Percentiles rank a stretch among this genome's conserved stretches.
phyloP scores from a whole-genome alignment of 2,888 invertebrate genomes.

The Mycalesis mineus region DNA sequence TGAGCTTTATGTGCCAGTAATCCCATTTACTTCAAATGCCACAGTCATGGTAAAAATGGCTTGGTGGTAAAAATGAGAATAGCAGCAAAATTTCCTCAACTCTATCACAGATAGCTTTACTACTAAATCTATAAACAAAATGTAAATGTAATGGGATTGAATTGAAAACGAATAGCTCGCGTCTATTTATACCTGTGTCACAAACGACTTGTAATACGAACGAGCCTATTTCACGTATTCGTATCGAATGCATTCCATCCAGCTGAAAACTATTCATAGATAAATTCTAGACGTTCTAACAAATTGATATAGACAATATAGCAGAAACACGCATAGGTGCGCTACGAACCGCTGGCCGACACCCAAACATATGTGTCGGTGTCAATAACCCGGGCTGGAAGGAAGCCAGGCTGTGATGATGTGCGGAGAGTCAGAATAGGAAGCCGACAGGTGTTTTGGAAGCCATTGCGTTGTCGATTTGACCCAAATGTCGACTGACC shows the following conservation, averaged over 20 bases:
- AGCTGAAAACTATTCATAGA: conserved; percentile 24
- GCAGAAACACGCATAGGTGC: conserved; percentile 12
- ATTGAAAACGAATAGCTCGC: too few relatives aligned
- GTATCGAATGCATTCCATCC: neutral
- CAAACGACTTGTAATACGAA: too few relatives aligned
- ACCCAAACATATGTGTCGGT: conserved; percentile 27
- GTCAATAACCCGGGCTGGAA: conserved; percentile 30
- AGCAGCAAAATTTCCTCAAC: too few relatives aligned
- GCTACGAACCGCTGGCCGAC: conserved; percentile 26
- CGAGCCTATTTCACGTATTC: too few relatives aligned
- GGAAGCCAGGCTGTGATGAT: conserved; percentile 2
- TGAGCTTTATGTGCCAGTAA: too few relatives aligned
- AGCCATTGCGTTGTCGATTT: neutral
- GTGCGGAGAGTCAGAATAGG: neutral
- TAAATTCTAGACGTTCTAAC: conserved; percentile 18
- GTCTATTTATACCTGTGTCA: too few relatives aligned
- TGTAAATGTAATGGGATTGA: too few relatives aligned
- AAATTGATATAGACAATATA: conserved; percentile 9
- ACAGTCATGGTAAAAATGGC: too few relatives aligned
- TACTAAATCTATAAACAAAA: too few relatives aligned
- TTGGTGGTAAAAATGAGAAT: too few relatives aligned
- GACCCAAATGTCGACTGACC: conserved; percentile 5
- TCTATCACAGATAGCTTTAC: too few relatives aligned
- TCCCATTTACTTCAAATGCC: too few relatives aligned
- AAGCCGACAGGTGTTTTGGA: conserved; percentile 3